Conservation (phyloP, 2,797 vertebrate species). For the Falco naumanni region DNA sequence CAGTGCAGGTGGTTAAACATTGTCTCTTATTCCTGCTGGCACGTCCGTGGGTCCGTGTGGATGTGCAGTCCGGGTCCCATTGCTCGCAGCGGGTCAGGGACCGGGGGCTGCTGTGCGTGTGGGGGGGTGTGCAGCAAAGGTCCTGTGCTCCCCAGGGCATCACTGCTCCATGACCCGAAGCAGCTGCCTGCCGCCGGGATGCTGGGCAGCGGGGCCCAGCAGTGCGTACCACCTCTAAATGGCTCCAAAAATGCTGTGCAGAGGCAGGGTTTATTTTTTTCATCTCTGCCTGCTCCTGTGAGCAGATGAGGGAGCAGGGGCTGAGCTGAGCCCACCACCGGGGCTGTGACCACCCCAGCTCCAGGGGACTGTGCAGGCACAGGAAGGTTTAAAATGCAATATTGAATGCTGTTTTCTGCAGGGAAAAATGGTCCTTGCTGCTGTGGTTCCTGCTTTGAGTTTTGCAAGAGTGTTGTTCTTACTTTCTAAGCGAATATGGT, state of each 20-base stretch:
- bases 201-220: not conserved
- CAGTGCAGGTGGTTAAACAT: slow-evolving; percentile 31
- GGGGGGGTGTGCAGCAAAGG: accelerated
- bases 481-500: not conserved
- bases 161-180: not conserved
- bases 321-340: not conserved
- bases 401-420: not conserved
- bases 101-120: not conserved
- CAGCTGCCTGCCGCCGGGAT: not conserved
- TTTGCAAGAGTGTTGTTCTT: not conserved
- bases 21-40: not conserved
- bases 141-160: not conserved
- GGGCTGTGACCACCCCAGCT: not conserved
- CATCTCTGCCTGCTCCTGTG: not conserved
- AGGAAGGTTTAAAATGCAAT: not conserved
- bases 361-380: not conserved
- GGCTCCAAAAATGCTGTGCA: not conserved
- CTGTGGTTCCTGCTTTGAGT: not conserved
- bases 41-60: accelerated
- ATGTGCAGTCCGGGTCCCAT: not conserved
- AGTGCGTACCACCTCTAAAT: accelerated
- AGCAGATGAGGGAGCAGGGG: not conserved
- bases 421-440: not conserved
- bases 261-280: not conserved
- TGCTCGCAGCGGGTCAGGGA: accelerated